These are phyloP conservation scores for Erebia palarica DNA, from an alignment of 2,888 invertebrate species.

Conservation along the genomic window DNA sequence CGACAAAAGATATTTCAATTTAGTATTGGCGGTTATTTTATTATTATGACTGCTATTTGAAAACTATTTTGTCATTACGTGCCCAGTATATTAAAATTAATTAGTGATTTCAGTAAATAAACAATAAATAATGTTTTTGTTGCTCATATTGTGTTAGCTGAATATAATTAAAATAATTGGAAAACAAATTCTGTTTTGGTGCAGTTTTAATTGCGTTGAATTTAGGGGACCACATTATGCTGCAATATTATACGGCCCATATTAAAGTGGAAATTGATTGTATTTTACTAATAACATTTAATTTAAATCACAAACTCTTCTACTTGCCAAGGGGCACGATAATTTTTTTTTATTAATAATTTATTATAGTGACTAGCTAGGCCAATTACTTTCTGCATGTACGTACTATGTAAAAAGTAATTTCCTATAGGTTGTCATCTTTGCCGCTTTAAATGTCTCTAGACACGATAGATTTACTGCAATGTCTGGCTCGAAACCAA, in stretches of 20 bases:
- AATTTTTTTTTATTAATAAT: neutral
- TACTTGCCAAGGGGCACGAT: neutral
- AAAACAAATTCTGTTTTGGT: slow-evolving; percentile 15
- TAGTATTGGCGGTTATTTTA: slow-evolving; percentile 14
- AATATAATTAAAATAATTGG: slow-evolving; percentile 23
- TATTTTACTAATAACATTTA: neutral
- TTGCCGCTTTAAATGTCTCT: neutral
- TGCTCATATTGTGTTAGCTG: slow-evolving; percentile 2
- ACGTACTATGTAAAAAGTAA: neutral
- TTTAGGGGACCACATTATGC: neutral
- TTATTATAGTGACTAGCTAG: neutral
- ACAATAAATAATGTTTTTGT: slow-evolving; percentile 23
- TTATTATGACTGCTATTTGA: slow-evolving; percentile 23
- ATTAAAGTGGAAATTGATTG: neutral
- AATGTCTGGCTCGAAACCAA: slow-evolving; percentile 2
- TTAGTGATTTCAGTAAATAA: slow-evolving; percentile 22
- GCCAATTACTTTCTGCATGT: neutral
- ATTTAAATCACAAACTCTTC: neutral
- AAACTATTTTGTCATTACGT: slow-evolving; percentile 19
- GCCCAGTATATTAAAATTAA: slow-evolving; percentile 24
- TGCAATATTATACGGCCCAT: neutral
- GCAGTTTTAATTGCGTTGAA: slow-evolving; percentile 14
- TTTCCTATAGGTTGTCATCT: too few relatives aligned
- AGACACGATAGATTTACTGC: slow-evolving; percentile 12
- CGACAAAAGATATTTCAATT: slow-evolving; percentile 22